Base-by-base conservation (phyloP, 2,113 vertebrate genomes). In the Diadophis punctatus region DNA sequence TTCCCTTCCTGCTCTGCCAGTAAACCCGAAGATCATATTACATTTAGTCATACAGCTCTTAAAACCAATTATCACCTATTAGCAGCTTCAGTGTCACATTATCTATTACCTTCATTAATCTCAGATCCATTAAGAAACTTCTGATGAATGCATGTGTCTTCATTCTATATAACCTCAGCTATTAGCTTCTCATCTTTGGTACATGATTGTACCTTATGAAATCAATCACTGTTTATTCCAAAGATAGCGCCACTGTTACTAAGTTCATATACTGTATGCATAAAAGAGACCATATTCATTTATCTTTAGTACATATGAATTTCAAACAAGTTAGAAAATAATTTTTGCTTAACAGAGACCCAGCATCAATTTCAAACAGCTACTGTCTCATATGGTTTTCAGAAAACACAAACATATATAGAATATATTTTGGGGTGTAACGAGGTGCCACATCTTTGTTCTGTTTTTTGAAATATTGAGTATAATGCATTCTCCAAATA, bases 61-160 rank as follows among this genome's bases (percentile, higher is more conserved):
- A 56, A 90, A 88, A 87, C 20, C 22, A 74, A 88, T 88, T 80
- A 93, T 88, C 58, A 88, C 58, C 34, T 87, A 86, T 48, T 68
- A 52, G 7, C 0, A 20, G 7, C 34, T 87, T 87, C 5, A 53
- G 22, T 74, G 56, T 27, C 89, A 91, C 84, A 43, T 56, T 46
- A 68, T 43, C 85, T 68, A 89, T 89, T 89, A 68, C 49, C 46
- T 49, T 93, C 89, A 90, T 43, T 58, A 52, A 23, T 8, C n/a
- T 55, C 86, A 84, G 6, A 84, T 10, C 30, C 90, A 88, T 88
- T 88, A 80, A 53, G 30, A 34, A 11, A 74, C n/a, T 53, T 88
- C 39, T 74, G 89, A 87, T 43, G 30, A 90, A 90, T 39, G 6
- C 22, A 86, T 55, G n/a, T 20, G 43, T 16, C 48, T 86, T 90